Conservation (phyloP, 2,113 vertebrate genomes). For the Chlorodrepanis virens region DNA sequence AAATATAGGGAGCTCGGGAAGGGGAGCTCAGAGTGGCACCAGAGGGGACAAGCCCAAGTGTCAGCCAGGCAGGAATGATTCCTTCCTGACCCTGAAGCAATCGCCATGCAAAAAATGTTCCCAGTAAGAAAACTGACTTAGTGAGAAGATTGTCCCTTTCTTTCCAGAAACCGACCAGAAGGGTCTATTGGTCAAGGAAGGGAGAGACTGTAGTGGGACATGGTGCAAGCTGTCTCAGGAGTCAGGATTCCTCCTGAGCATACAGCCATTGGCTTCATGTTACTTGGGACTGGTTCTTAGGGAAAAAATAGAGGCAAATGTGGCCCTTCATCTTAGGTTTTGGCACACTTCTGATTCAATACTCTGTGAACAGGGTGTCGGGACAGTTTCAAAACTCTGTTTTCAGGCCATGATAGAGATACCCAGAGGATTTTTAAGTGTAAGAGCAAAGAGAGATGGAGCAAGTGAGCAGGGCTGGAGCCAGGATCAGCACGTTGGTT, state of each 20-base stretch:
- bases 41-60: background rate
- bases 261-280: background rate
- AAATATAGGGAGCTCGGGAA: background rate
- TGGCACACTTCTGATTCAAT: background rate
- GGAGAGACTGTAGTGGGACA: background rate
- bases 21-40: background rate
- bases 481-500: fast-evolving
- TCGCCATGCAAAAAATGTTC: background rate
- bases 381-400: background rate
- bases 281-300: background rate
- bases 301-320: background rate
- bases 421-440: background rate
- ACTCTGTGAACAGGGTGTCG: background rate
- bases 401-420: background rate
- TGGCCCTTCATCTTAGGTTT: background rate
- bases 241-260: background rate
- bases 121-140: background rate
- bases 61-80: background rate
- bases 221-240: background rate
- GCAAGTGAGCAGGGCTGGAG: background rate
- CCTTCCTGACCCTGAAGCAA: background rate
- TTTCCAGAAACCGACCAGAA: background rate
- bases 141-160: background rate
- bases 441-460: background rate
- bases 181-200: background rate